Percentiles rank a stretch among this genome's conserved stretches.
Conservation (phyloP, 2,888 invertebrate genomes). For the Lordiphosa andalusiaca region DNA sequence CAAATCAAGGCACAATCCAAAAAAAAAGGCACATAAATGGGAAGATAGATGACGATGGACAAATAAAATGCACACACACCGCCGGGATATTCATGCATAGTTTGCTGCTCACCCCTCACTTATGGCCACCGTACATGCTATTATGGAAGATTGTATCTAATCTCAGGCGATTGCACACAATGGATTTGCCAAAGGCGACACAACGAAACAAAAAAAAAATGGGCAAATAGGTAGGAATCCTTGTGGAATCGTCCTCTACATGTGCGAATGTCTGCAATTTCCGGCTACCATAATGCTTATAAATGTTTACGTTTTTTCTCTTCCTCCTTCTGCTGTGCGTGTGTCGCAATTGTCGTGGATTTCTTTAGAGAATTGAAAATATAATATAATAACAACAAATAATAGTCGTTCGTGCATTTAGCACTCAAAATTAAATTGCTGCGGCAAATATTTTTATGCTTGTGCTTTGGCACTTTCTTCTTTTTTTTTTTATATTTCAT, state of each 20-base stretch:
- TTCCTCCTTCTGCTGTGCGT: neutral
- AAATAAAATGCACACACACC: conserved; percentile 50
- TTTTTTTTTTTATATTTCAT: conserved; percentile 8
- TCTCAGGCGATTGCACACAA: conserved; percentile 72
- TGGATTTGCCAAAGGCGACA: conserved; percentile 66
- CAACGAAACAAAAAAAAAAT: conserved; percentile 20
- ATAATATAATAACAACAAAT: conserved; percentile 48
- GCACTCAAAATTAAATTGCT: neutral
- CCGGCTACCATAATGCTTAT: conserved; percentile 64
- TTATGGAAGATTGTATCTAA: conserved; percentile 73
- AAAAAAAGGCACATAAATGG: conserved; percentile 10
- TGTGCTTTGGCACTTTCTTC: neutral
- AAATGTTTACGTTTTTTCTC: conserved; percentile 49
- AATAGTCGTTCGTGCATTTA: neutral
- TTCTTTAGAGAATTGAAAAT: conserved; percentile 59
- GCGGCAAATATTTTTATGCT: neutral
- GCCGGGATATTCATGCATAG: no score
- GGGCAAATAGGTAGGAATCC: conserved; percentile 7
- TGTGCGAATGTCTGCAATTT: conserved; percentile 60
- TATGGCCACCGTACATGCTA: conserved; percentile 42
- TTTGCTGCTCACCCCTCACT: conserved; percentile 1
- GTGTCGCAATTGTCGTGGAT: conserved; percentile 50
- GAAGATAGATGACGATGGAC: conserved; percentile 29
- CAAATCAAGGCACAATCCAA: conserved; percentile 19
- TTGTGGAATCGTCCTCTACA: conserved; percentile 11